Conservation (phyloP, 2,113 vertebrate species). For the Bucco capensis region DNA sequence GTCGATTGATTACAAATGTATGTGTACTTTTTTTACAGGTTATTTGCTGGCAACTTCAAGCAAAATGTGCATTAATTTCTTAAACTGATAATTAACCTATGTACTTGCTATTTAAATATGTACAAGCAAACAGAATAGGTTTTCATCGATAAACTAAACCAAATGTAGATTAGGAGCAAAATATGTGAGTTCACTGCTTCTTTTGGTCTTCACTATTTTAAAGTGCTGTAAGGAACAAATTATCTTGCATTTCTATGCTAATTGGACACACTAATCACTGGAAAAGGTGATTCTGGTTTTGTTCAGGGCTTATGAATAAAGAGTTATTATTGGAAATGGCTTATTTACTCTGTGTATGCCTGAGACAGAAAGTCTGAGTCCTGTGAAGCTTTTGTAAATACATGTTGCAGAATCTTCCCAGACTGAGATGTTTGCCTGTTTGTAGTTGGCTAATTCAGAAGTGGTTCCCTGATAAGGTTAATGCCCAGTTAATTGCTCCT, state of each 20-base stretch:
- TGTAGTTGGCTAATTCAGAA: conserved; percentile 59
- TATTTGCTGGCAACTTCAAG: not conserved
- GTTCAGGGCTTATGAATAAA: conserved; percentile 34
- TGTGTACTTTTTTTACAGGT: not conserved
- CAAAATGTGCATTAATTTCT: not conserved
- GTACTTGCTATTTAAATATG: not conserved
- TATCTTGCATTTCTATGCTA: not conserved
- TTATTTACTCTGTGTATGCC: not conserved
- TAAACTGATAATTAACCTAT: not conserved
- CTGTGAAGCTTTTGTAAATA: conserved; percentile 63
- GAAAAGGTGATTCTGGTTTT: conserved; percentile 33
- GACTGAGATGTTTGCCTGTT: conserved; percentile 51
- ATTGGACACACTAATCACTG: not conserved
- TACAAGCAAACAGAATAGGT: not conserved
- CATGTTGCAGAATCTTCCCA: conserved; percentile 27
- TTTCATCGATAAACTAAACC: not conserved
- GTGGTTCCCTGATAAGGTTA: conserved; percentile 69
- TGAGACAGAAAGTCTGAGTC: conserved; percentile 51
- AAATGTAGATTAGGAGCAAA: not conserved
- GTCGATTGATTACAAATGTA: not conserved
- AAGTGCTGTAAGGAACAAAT: not conserved
- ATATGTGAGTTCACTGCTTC: not conserved
- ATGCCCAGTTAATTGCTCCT: conserved; percentile 74
- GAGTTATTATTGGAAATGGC: conserved; percentile 26
- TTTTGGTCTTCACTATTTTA: not conserved